A percentile compares a stretch with the other conserved stretches of the same genome.
Conservation (phyloP, 2,888 invertebrate species). For the Cataglyphis livida region DNA sequence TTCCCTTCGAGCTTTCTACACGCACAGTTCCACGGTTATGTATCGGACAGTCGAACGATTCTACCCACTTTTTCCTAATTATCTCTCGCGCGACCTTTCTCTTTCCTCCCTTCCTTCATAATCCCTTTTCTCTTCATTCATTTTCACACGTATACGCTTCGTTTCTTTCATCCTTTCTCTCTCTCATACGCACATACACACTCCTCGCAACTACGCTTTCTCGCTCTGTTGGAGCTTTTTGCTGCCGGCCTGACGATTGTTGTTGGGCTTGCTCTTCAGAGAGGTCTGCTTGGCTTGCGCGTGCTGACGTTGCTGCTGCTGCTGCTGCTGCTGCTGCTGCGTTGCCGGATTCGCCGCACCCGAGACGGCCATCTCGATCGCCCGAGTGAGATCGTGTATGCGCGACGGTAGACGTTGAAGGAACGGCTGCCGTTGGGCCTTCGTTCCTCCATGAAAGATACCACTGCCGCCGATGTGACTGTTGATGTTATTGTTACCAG, state of each 20-base stretch:
- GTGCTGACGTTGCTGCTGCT: constrained; percentile 66
- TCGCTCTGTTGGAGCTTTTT: constrained; percentile 62
- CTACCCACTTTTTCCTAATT: constrained; percentile 32
- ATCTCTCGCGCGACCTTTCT: constrained; percentile 35
- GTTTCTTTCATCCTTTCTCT: constrained; percentile 34
- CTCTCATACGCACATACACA: constrained; percentile 36
- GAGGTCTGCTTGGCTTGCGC: constrained; percentile 62
- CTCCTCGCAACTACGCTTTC: constrained; percentile 62
- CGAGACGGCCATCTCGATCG: constrained; percentile 57
- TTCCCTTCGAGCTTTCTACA: constrained; percentile 44
- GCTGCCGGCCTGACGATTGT: constrained; percentile 52
- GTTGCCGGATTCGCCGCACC: constrained; percentile 42
- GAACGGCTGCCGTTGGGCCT: constrained; percentile 47
- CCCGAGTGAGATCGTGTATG: constrained; percentile 54
- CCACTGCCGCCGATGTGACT: constrained; percentile 49
- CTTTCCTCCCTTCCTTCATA: constrained; percentile 6
- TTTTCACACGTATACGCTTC: constrained; percentile 40
- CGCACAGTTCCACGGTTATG: constrained; percentile 39
- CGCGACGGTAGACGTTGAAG: constrained; percentile 54
- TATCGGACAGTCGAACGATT: constrained; percentile 52
- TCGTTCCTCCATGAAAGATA: constrained; percentile 47
- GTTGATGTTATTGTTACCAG: constrained; percentile 59
- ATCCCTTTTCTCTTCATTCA: constrained; percentile 24
- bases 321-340: constrained; percentile 67
- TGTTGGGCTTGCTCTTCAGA: constrained; percentile 52